Conservation (phyloP, 1,140 invertebrate species). For the Diabrotica virgifera region DNA sequence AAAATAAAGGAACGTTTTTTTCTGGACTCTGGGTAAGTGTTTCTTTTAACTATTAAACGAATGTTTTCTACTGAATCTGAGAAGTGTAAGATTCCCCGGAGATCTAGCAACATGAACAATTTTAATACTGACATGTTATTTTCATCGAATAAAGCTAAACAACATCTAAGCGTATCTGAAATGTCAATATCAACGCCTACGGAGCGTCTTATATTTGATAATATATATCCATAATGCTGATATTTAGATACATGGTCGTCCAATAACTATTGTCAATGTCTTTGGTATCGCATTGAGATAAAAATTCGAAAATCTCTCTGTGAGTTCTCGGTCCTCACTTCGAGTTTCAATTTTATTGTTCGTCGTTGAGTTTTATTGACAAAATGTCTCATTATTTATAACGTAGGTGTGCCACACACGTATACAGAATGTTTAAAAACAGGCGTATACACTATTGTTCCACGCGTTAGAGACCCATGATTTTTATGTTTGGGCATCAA, state of each 20-base stretch:
- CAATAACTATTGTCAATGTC: not conserved
- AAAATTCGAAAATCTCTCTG: conserved; percentile 1
- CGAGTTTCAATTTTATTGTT: conserved; percentile 3
- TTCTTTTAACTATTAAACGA: too few species aligned
- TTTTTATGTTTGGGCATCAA: not conserved
- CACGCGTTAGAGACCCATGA: not conserved
- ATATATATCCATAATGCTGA: conserved; percentile 1
- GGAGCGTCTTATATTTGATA: not conserved
- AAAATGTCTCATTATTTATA: conserved; percentile 3
- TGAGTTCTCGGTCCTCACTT: conserved; percentile 1
- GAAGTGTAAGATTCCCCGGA: too few species aligned
- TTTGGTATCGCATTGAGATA: conserved; percentile 1
- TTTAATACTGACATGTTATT: too few species aligned
- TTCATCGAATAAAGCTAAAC: too few species aligned
- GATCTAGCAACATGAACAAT: too few species aligned
- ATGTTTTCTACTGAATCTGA: too few species aligned
- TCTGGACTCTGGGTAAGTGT: too few species aligned
- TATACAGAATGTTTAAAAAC: not conserved
- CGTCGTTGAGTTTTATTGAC: conserved; percentile 2
- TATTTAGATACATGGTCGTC: not conserved
- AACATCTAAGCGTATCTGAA: too few species aligned
- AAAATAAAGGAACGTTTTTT: too few species aligned
- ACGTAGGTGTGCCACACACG: conserved; percentile 1
- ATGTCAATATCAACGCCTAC: not conserved
- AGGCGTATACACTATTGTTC: conserved; percentile 2